Evolutionary conservation across 2,888 invertebrate genomes (phyloP), one percentile per base, ranked within the genome.

Genomic region (Nycteola revayana): DNA sequence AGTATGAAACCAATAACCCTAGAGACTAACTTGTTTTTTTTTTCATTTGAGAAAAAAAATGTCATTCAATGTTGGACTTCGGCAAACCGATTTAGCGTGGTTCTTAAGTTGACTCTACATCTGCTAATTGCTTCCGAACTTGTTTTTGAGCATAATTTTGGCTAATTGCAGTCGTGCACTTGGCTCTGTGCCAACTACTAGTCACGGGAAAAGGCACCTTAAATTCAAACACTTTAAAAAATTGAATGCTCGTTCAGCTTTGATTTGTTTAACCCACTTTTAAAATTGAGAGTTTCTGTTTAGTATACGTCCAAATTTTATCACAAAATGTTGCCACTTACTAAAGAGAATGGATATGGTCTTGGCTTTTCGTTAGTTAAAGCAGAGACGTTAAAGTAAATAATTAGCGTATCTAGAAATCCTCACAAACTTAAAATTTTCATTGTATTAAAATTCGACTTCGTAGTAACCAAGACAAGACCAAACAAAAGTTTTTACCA

Each of bases 61-160:
- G 64, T 60, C 64, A 66, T 63, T 59, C 47, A 46, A 34, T 49
- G 54, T 61, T 58, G 53, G 61, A 65, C 59, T 67, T 63, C 49
- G 56, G 59, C 66, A 66, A 75, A 72, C 66, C 63, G 66, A 61
- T 73, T 76, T 66, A 74, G 66, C 66, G 59, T 49, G 61, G 66
- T 75, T 70, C 66, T 72, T 70, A 74, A 74, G 66, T 76, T 67
- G 61, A 56, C 67, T 78, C 75, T 77, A 80, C 82, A 82, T 79
- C 81, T 80, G 78, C 77, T 83, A 85, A 86, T 85, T 85, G 78
- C 79, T 83, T 73, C 69, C 50, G 66, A 82, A 83, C 76, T 84
- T 84, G 85, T 86, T 87, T 84, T 84, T 74, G 74, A 76, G 74
- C 78, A 84, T 82, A 80, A 85, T 85, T 86, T 82, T 69, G 74